Evolutionary conservation across 2,113 vertebrate species (phyloP), one percentile per base, ranked within the genome.

Genomic region (Ia io): DNA sequence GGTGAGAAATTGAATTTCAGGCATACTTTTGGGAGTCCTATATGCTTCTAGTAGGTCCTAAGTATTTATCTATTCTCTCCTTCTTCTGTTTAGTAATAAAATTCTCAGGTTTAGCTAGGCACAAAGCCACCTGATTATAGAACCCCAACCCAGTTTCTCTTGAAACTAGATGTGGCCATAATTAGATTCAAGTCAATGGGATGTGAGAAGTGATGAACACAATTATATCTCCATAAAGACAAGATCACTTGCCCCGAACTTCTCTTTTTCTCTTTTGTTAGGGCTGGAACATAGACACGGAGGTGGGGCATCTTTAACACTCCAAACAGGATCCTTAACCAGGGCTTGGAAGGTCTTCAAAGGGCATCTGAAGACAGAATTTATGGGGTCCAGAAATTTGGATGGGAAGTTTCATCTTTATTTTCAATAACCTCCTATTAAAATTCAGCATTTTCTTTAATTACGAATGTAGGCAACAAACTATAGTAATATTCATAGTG

Each of bases 1-100:
- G 47, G 67, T 78, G 71, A 40, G 44, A 96, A 93, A 94, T 8
- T 93, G 73, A 95, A 95, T 95, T 94, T 84, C 90, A 84, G 87
- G 6, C 44, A 71, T 67, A 83, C 56, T 78, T 91, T 87, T 14
- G 49, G 90, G 73, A 95, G 23, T 91, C 47, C 74, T 87, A 63
- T 56, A 86, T 76, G 74, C 30, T 40, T 84, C 6, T 44, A 74
- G 17, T 32, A 7, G 17, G 18, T 16, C 37, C 35, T 63, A 79
- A 61, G 18, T 28, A 84, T 77, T 89, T 83, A 67, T 82, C 49
- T 82, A 76, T 67, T 84, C 53, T 13, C 22, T 35, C 53, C 6
- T 67, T 78, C 73, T 23, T 90, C 86, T 97, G n/a, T 49, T 87
- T 37, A 74, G n/a, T 61, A 53, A 83, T 56, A 59, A 93, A 95